Base-by-base conservation (phyloP, 2,888 invertebrate species). In the Magallana nippona region DNA sequence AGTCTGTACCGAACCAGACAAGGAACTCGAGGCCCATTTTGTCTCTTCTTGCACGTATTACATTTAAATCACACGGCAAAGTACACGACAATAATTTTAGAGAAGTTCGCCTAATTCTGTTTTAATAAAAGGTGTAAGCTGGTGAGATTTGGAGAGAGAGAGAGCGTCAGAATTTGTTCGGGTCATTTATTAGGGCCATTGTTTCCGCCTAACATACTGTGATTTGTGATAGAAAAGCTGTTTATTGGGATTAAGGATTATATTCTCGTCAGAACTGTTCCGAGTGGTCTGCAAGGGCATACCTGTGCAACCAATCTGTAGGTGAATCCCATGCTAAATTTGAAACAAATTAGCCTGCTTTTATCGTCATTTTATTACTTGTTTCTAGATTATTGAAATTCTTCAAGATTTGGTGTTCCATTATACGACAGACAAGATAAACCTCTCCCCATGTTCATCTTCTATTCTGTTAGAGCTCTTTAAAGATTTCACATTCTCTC, bases 151-250 rank as follows among this genome's bases (percentile, higher is more conserved):
- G 71, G 71, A 22, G 10, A 27, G 71, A 2, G 13, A 17, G 71
- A 71, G 32, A 71, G 71, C 71, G 71, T 71, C 71, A 71, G 32
- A 71, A 71, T 71, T 71, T 27, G 71, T 71, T 71, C 27, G 71
- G 71, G 71, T 13, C 27, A 71, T 71, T 71, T 71, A 71, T 71
- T 71, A 71, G 22, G 71, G 27, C 71, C 27, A 71, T 71, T 71
- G 27, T 71, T 22, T 27, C 71, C 27, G 2, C 71, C 27, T 22
- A 11, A 27, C 27, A 22, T 22, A 22, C 71, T 71, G 63, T 63
- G 71, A 71, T 71, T 71, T 71, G 71, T 71, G 71, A 71, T 71
- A 27, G 63, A 32, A 11, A 22, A 71, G 32, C 71, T 22, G 71
- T 71, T 71, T 22, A 71, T 5, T 22, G 2, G 71, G 71, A 27